phyloP scores from a whole-genome alignment of 2,797 vertebrate genomes.

The Cossypha polioptera region DNA sequence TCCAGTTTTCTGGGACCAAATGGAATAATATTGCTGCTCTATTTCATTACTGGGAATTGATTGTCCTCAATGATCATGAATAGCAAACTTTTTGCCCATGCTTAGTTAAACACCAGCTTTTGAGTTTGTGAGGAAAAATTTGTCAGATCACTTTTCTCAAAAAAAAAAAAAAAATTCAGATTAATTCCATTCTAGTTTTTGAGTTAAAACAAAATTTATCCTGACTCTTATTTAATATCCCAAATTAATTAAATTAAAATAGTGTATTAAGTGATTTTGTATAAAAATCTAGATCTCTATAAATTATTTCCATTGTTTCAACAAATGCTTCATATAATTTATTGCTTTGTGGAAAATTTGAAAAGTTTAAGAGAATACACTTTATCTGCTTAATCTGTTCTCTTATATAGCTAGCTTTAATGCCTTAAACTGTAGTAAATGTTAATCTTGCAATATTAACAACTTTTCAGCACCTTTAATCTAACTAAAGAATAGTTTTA shows the following conservation, averaged over 20 bases:
- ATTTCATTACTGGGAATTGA: neutral
- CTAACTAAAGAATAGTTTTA: neutral
- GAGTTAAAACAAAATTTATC: neutral
- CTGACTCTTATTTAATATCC: fast-evolving
- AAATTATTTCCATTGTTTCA: neutral
- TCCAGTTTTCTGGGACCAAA: neutral
- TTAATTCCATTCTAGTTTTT: neutral
- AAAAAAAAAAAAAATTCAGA: neutral
- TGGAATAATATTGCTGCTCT: neutral
- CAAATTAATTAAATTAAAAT: neutral
- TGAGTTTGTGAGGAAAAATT: neutral
- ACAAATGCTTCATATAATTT: neutral
- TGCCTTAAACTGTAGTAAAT: neutral
- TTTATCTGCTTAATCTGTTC: neutral
- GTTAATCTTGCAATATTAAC: neutral
- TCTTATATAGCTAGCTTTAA: neutral
- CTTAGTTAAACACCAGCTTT: neutral
- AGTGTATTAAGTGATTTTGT: neutral
- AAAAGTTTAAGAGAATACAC: neutral
- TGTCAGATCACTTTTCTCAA: neutral
- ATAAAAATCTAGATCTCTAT: neutral
- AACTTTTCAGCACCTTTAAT: neutral
- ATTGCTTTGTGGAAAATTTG: neutral
- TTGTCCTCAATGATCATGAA: neutral
- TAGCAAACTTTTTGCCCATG: neutral